Evolutionary conservation across 2,797 vertebrate species (phyloP).

Genomic region (Margarornis squamiger): DNA sequence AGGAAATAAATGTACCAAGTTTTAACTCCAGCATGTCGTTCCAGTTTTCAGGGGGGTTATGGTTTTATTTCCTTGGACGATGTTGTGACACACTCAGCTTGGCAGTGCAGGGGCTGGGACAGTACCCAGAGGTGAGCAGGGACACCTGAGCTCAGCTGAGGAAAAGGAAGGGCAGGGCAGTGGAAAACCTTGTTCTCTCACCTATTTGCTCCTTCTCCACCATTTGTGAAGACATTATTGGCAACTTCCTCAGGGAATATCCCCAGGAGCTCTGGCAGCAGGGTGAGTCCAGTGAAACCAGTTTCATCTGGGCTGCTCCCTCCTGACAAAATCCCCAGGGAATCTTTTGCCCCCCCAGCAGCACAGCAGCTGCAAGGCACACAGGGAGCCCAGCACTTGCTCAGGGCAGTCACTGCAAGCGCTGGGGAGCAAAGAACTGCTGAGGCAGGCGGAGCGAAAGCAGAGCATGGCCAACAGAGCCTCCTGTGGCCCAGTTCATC

Average conservation of each 20-base stretch:
- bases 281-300: not conserved
- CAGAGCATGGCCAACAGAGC: fast-evolving
- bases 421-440: not conserved
- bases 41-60: not conserved
- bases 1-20: not conserved
- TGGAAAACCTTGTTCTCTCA: not conserved
- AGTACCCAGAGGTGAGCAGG: not conserved
- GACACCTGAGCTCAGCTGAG: not conserved
- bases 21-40: not conserved
- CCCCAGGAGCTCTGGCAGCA: not conserved
- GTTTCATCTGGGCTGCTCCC: not conserved
- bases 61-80: not conserved
- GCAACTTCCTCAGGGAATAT: not conserved
- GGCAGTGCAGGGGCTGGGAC: not conserved
- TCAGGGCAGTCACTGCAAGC: not conserved
- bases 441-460: not conserved
- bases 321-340: not conserved
- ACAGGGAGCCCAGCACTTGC: not conserved
- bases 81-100: not conserved
- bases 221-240: not conserved
- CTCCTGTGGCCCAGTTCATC: too few species aligned
- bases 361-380: not conserved
- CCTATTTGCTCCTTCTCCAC: not conserved
- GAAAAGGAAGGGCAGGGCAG: not conserved
- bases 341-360: too few species aligned